These are phyloP conservation scores for Diploscapter pachys DNA, from an alignment of 1,140 invertebrate genomes.

Conservation along the genomic window DNA sequence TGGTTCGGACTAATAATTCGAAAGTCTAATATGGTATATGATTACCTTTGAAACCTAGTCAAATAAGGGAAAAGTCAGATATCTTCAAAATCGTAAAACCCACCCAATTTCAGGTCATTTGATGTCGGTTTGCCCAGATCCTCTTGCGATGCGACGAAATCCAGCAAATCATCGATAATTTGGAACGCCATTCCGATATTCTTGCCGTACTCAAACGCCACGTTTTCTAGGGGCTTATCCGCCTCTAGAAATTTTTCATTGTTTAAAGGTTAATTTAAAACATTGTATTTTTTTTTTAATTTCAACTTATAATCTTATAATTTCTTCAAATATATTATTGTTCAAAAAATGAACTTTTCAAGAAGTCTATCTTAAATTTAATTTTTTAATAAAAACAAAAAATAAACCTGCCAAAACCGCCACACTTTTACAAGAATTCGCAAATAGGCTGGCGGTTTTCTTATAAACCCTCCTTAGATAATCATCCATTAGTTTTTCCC, in stretches of 20 bases:
- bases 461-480: slow-evolving; percentile 96
- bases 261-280: background rate
- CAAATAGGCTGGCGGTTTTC: slow-evolving; percentile 95
- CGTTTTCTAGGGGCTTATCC: slow-evolving; percentile 74
- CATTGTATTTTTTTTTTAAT: slow-evolving; percentile 12
- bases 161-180: slow-evolving; percentile 91
- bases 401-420: slow-evolving; percentile 58
- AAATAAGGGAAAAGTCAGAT: background rate
- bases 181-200: slow-evolving; percentile 96
- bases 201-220: slow-evolving; percentile 89
- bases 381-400: slow-evolving; percentile 12
- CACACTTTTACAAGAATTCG: slow-evolving; percentile 90
- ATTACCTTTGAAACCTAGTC: background rate
- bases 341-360: slow-evolving; percentile 10
- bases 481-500: slow-evolving; percentile 75
- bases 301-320: background rate
- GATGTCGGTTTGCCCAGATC: slow-evolving; percentile 48
- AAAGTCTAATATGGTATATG: background rate
- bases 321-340: background rate
- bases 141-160: slow-evolving; percentile 89
- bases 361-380: background rate
- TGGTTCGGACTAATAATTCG: background rate
- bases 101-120: slow-evolving; percentile 28
- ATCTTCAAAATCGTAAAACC: slow-evolving; percentile 3
- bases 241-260: slow-evolving; percentile 66